Evolutionary conservation across 2,797 vertebrate genomes (phyloP).

Genomic region (Crenichthys baileyi): DNA sequence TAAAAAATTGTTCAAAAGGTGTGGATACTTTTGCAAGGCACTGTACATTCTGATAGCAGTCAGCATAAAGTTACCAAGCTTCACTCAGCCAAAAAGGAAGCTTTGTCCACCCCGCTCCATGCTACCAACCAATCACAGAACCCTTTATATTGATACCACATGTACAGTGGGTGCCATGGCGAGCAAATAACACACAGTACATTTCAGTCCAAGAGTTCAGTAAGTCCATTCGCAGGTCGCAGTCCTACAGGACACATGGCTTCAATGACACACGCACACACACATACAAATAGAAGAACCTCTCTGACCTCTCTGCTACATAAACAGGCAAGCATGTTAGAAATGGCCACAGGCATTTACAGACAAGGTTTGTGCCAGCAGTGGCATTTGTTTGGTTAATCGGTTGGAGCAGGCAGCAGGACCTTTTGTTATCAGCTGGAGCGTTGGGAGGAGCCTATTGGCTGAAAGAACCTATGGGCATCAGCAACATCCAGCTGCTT

Average conservation of each 20-base stretch:
- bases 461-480: slow-evolving; percentile 75
- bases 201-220: slow-evolving; percentile 53
- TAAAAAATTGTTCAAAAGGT: not conserved
- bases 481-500: slow-evolving; percentile 76
- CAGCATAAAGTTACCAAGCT: too few relatives aligned
- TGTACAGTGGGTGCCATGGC: slow-evolving; percentile 7
- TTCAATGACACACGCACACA: slow-evolving; percentile 46
- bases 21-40: not conserved
- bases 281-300: slow-evolving; percentile 58
- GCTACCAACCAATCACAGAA: slow-evolving; percentile 3
- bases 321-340: slow-evolving; percentile 74
- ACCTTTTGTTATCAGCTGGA: slow-evolving; percentile 71
- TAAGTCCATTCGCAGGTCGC: slow-evolving; percentile 33
- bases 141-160: slow-evolving; percentile 5
- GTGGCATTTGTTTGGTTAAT: slow-evolving; percentile 76
- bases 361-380: slow-evolving; percentile 70
- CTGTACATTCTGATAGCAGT: not conserved
- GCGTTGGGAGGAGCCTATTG: slow-evolving; percentile 56
- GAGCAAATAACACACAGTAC: slow-evolving; percentile 28
- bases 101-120: not conserved
- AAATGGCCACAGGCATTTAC: slow-evolving; percentile 75
- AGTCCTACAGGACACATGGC: slow-evolving; percentile 45
- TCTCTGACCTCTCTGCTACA: slow-evolving; percentile 58
- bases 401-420: slow-evolving; percentile 53
- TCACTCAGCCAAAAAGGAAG: not conserved